These are phyloP conservation scores for Trinectes maculatus DNA, from an alignment of 2,113 vertebrate genomes.

Conservation along the genomic window DNA sequence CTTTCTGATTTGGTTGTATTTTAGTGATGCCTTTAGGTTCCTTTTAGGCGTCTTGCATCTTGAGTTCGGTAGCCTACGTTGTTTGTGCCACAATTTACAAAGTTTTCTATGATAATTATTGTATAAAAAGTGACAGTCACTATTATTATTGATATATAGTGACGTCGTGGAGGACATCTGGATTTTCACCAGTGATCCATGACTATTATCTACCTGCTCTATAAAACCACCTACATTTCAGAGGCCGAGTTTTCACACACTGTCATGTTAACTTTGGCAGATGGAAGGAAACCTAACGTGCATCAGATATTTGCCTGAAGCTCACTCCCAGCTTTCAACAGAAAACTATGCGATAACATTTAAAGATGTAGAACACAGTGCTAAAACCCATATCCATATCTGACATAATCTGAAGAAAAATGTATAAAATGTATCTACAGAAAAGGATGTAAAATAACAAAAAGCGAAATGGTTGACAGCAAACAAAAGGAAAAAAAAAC, in stretches of 20 bases:
- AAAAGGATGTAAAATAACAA: not conserved
- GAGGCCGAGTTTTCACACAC: not conserved
- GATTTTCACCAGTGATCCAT: no score
- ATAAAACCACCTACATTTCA: not conserved
- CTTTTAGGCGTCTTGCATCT: no score
- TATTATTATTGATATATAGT: no score
- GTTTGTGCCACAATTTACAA: not conserved
- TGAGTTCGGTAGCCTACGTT: not conserved
- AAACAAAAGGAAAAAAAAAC: slow-evolving; percentile 15
- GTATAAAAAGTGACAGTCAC: no score
- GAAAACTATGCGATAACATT: slow-evolving; percentile 22
- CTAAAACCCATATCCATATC: slow-evolving; percentile 6
- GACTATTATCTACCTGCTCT: not conserved
- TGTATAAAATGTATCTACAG: slow-evolving; percentile 1
- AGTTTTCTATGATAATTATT: no score
- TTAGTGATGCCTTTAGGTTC: not conserved
- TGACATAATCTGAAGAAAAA: not conserved
- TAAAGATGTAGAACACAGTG: slow-evolving; percentile 6
- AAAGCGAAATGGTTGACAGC: slow-evolving; percentile 5
- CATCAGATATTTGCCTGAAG: slow-evolving; percentile 11
- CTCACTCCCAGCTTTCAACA: slow-evolving; percentile 33
- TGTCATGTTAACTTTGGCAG: not conserved
- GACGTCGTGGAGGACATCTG: no score
- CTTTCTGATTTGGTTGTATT: slow-evolving; percentile 4
- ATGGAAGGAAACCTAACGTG: not conserved